Conservation (phyloP, 35 echinoderm and acorn worm species). For the Holothuria glaberrima region DNA sequence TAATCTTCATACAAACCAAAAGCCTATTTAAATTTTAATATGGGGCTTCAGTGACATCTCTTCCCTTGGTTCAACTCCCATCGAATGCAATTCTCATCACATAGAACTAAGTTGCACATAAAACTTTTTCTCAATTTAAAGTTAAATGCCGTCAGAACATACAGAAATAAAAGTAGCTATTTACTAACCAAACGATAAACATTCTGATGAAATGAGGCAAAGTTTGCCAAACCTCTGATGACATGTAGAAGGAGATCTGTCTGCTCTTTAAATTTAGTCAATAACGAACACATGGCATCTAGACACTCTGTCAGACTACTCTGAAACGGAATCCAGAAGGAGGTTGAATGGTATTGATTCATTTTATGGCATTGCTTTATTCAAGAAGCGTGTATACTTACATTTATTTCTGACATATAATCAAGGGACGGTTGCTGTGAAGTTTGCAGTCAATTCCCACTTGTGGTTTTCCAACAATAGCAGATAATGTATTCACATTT, state of each 20-base stretch:
- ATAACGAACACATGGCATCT: conserved; percentile 70
- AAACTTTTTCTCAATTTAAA: too few species aligned
- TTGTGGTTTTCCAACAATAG: too few species aligned
- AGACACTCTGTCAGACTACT: conserved; percentile 80
- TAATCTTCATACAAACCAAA: too few species aligned
- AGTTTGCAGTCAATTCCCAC: too few species aligned
- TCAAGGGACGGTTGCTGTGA: too few species aligned
- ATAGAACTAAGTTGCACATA: too few species aligned
- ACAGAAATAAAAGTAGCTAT: not conserved
- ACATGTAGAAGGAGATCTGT: conserved; percentile 79
- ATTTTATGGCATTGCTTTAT: too few species aligned
- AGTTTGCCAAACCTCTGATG: conserved; percentile 90
- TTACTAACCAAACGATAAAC: conserved; percentile 78
- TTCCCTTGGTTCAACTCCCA: not conserved
- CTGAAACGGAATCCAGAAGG: conserved; percentile 39
- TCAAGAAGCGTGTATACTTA: too few species aligned
- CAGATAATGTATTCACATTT: too few species aligned
- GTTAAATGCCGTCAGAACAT: too few species aligned
- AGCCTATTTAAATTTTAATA: not conserved
- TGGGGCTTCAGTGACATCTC: not conserved
- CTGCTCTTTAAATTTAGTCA: conserved; percentile 52
- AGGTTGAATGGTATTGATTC: too few species aligned
- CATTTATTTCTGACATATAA: too few species aligned
- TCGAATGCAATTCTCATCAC: not conserved
- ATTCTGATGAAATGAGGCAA: conserved; percentile 85